phyloP scores from a whole-genome alignment of 2,888 invertebrate species.

The Thyatira batis region DNA sequence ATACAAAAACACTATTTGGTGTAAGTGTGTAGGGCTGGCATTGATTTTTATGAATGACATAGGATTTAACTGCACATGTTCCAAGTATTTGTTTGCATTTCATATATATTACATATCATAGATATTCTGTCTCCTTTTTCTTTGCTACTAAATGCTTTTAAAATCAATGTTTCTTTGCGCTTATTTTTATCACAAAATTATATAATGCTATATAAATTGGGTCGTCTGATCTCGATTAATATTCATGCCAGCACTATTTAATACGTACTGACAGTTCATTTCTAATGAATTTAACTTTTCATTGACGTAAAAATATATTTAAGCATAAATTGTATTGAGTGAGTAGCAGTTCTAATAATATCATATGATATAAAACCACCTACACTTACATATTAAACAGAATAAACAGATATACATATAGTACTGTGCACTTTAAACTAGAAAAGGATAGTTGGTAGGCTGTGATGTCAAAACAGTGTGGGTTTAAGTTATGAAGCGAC shows the following conservation, averaged over 20 bases:
- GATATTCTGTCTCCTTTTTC: background rate
- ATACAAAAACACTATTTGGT: background rate
- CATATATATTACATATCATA: background rate
- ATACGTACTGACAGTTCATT: background rate
- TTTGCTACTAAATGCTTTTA: background rate
- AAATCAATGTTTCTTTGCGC: background rate
- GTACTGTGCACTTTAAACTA: background rate
- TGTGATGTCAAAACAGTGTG: background rate
- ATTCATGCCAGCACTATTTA: background rate
- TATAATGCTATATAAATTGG: background rate
- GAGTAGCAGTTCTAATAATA: no score
- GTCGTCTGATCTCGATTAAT: background rate
- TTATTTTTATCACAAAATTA: background rate
- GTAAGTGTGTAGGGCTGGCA: background rate
- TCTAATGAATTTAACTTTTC: background rate
- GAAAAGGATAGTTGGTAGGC: background rate
- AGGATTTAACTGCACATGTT: background rate
- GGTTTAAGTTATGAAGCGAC: background rate
- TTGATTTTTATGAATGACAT: background rate
- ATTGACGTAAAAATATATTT: background rate
- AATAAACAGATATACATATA: background rate
- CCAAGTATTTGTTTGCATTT: background rate
- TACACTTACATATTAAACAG: background rate
- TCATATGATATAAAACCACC: no score
- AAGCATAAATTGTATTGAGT: background rate